A percentile compares a stretch with the other conserved stretches of the same genome.
These are phyloP conservation scores for Argyra leucocephala DNA, from an alignment of 2,888 invertebrate genomes.

Conservation along the genomic window DNA sequence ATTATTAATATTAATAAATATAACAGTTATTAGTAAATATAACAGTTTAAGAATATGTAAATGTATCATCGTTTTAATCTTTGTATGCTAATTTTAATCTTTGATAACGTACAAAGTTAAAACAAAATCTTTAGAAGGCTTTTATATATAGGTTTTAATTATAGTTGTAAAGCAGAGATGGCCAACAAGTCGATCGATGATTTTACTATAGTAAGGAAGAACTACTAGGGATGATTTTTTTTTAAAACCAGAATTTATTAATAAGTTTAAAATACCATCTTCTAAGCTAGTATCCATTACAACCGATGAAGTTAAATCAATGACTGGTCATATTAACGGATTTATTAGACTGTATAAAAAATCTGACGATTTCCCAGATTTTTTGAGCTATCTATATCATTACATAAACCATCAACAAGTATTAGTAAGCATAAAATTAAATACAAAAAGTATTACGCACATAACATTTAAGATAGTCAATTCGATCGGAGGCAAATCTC, in stretches of 20 bases:
- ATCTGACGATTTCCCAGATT: too few species aligned
- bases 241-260: not conserved
- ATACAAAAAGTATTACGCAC: not conserved
- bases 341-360: slow-evolving; percentile 8
- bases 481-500: slow-evolving; percentile 9
- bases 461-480: slow-evolving; percentile 12
- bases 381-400: not conserved
- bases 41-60: too few species aligned
- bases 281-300: slow-evolving; percentile 10
- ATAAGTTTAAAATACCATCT: not conserved
- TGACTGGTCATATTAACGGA: slow-evolving; percentile 7
- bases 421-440: slow-evolving; percentile 3
- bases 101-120: too few species aligned
- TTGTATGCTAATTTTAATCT: too few species aligned
- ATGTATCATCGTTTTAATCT: too few species aligned
- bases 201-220: too few species aligned
- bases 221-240: not conserved
- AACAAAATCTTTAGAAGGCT: too few species aligned
- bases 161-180: too few species aligned
- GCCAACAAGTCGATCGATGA: too few species aligned
- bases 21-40: too few species aligned
- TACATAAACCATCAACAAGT: slow-evolving; percentile 10
- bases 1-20: too few species aligned
- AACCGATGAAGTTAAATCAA: not conserved
- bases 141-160: too few species aligned